These are phyloP conservation scores for Otus sunia DNA, from an alignment of 2,113 vertebrate genomes.

Conservation along the genomic window DNA sequence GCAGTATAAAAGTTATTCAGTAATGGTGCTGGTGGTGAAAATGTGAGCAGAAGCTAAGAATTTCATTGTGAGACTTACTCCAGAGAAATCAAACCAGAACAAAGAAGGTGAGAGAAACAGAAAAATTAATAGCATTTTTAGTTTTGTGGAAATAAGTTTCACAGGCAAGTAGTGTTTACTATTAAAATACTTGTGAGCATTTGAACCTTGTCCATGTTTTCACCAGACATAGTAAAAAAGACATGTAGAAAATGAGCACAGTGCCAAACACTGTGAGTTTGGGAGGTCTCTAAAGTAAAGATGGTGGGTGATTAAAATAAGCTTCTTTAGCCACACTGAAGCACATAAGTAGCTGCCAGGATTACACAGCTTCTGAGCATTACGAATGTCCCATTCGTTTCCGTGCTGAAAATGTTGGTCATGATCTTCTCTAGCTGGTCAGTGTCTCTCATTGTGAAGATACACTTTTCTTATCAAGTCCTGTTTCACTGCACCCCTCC, in stretches of 20 bases:
- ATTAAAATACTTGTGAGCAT: not conserved
- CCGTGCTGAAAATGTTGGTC: not conserved
- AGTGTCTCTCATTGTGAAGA: not conserved
- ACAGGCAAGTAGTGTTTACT: not conserved
- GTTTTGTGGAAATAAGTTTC: not conserved
- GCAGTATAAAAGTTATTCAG: conserved; percentile 33
- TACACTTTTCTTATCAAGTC: not conserved
- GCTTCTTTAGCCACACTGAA: not conserved
- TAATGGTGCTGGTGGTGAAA: conserved; percentile 30
- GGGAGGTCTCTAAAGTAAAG: not conserved
- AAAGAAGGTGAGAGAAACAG: not conserved
- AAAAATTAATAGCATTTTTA: not conserved
- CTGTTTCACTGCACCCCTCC: not conserved
- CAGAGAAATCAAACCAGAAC: not conserved
- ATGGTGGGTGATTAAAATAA: not conserved
- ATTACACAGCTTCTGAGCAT: not conserved
- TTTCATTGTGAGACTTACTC: not conserved
- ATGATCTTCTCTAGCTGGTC: not conserved
- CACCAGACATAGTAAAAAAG: not conserved
- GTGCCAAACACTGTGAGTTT: not conserved
- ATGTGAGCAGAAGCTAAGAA: conserved; percentile 34
- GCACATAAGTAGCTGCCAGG: not conserved
- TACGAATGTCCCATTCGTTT: not conserved
- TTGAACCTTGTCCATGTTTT: not conserved
- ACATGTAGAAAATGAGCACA: not conserved